Conservation (phyloP, 2,888 invertebrate genomes). For the Siphlonurus alternatus region DNA sequence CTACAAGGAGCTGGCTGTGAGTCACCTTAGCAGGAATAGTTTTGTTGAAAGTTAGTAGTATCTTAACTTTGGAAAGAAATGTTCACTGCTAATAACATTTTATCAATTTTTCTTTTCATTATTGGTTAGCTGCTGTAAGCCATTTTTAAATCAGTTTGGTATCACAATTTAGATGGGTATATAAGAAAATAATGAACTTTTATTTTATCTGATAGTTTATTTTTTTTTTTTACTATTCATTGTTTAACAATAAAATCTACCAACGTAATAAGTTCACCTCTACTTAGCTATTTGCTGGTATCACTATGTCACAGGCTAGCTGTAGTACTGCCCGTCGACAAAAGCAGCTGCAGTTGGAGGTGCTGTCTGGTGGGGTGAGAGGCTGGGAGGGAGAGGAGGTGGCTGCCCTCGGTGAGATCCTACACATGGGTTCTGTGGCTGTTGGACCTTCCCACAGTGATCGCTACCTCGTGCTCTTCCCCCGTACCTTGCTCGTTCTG, state of each 20-base stretch:
- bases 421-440: slow-evolving; percentile 84
- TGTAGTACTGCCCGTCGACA: slow-evolving; percentile 79
- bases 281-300: background rate
- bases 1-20: slow-evolving; percentile 86
- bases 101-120: background rate
- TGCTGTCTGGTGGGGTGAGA: slow-evolving; percentile 82
- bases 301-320: slow-evolving; percentile 43
- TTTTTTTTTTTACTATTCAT: no score
- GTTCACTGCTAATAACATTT: no score
- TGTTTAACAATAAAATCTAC: background rate
- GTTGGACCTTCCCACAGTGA: slow-evolving; percentile 73
- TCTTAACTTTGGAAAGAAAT: no score
- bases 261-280: no score
- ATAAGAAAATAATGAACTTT: background rate
- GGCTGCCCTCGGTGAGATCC: slow-evolving; percentile 61
- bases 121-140: no score
- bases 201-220: background rate
- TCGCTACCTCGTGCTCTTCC: slow-evolving; percentile 82
- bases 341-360: slow-evolving; percentile 90
- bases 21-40: slow-evolving; percentile 19
- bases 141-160: background rate
- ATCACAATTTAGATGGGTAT: no score
- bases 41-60: background rate
- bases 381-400: slow-evolving; percentile 86
- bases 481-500: slow-evolving; percentile 70